Evolutionary conservation across 2,888 invertebrate species (phyloP).

Genomic region (Lycia hirtaria): DNA sequence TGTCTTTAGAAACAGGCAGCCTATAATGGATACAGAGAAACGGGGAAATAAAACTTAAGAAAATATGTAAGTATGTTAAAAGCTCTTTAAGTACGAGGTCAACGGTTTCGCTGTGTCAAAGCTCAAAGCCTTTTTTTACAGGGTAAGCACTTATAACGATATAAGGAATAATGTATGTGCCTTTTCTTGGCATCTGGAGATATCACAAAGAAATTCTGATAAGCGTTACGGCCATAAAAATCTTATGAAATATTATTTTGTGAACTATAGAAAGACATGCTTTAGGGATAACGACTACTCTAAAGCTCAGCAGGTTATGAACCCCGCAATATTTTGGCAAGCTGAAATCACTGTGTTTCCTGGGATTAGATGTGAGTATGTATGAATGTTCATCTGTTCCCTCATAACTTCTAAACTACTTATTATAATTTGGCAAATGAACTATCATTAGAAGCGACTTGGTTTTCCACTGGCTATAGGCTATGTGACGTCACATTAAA

Average conservation of each 20-base stretch:
- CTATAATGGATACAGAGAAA: conserved; percentile 27
- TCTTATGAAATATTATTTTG: neutral
- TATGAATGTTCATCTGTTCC: no score
- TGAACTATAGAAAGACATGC: neutral
- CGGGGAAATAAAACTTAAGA: conserved; percentile 27
- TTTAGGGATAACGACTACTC: no score
- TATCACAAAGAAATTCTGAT: conserved; percentile 7
- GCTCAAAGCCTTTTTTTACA: conserved; percentile 20
- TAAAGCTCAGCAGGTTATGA: no score
- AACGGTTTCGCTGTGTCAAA: conserved; percentile 15
- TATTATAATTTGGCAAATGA: no score
- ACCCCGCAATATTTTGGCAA: no score
- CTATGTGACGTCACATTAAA: no score
- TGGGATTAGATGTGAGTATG: no score
- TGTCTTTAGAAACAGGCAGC: conserved; percentile 25
- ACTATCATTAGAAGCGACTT: no score
- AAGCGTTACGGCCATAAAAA: neutral
- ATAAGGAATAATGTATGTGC: conserved; percentile 1
- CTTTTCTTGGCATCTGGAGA: neutral
- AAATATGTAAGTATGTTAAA: conserved; percentile 19
- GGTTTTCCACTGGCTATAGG: no score
- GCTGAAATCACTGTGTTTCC: no score
- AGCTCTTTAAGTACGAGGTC: conserved; percentile 21
- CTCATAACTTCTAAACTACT: no score
- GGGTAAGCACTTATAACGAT: conserved; percentile 5